A percentile compares a stretch with the other conserved stretches of the same genome.
Conservation (phyloP, 2,797 vertebrate genomes). For the Periophthalmus magnuspinnatus region DNA sequence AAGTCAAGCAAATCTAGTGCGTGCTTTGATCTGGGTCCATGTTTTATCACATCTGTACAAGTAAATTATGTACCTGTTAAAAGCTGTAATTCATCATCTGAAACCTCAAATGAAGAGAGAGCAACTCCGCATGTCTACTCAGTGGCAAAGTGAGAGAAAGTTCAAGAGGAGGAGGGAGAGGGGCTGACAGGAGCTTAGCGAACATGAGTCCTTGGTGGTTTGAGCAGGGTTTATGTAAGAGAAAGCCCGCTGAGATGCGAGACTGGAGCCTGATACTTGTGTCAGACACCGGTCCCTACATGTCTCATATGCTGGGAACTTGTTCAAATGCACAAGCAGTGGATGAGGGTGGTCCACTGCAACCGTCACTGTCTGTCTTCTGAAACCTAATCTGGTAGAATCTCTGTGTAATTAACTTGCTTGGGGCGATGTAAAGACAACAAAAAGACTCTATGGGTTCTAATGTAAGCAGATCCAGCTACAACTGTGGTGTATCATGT, state of each 20-base stretch:
- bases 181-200: slow-evolving; percentile 24
- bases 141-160: slow-evolving; percentile 14
- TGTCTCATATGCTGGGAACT: slow-evolving; percentile 35
- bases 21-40: not conserved
- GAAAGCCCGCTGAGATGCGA: slow-evolving; percentile 35
- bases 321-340: slow-evolving; percentile 29
- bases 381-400: slow-evolving; percentile 65
- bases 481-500: slow-evolving; percentile 52
- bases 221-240: slow-evolving; percentile 41
- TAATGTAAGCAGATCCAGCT: slow-evolving; percentile 56
- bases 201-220: slow-evolving; percentile 48
- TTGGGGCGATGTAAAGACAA: slow-evolving; percentile 65
- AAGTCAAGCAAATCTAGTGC: not conserved
- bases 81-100: slow-evolving; percentile 42
- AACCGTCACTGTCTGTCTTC: slow-evolving; percentile 65
- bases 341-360: slow-evolving; percentile 66
- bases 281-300: slow-evolving; percentile 54
- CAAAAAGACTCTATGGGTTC: slow-evolving; percentile 58
- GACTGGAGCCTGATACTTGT: slow-evolving; percentile 30
- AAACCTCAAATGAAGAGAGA: not conserved
- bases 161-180: slow-evolving; percentile 15
- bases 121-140: slow-evolving; percentile 16
- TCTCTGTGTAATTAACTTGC: slow-evolving; percentile 65
- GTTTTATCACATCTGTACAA: slow-evolving; percentile 42
- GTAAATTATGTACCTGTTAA: slow-evolving; percentile 54